These are phyloP conservation scores for Caenorhabditis elegans DNA, from an alignment of 1,140 invertebrate genomes.

Conservation along the genomic window WBcel235 BX284604.4:14003501-14004000, in stretches of 20 bases:
- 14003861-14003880: slow-evolving; percentile 41
- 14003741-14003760: background rate
- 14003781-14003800: too few species aligned
- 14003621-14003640: background rate
- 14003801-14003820: too few species aligned
- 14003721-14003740: background rate
- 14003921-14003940: slow-evolving; percentile 36
- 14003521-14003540: too few species aligned
- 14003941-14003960: slow-evolving; percentile 19
- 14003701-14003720: slow-evolving; percentile 20
- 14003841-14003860: too few species aligned
- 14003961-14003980: background rate
- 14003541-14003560: background rate
- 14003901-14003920: slow-evolving; percentile 37
- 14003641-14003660: too few species aligned
- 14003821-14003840: too few species aligned
- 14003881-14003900: slow-evolving; percentile 41
- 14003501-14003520: too few species aligned
- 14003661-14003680: too few species aligned
- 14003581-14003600: slow-evolving; percentile 1
- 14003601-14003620: background rate
- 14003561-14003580: background rate
- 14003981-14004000: slow-evolving; percentile 11
- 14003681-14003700: background rate
- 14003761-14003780: background rate